A percentile compares a stretch with the other conserved stretches of the same genome.
These are phyloP conservation scores for Tachycineta bicolor DNA, from an alignment of 2,113 vertebrate genomes.

Conservation along the genomic window DNA sequence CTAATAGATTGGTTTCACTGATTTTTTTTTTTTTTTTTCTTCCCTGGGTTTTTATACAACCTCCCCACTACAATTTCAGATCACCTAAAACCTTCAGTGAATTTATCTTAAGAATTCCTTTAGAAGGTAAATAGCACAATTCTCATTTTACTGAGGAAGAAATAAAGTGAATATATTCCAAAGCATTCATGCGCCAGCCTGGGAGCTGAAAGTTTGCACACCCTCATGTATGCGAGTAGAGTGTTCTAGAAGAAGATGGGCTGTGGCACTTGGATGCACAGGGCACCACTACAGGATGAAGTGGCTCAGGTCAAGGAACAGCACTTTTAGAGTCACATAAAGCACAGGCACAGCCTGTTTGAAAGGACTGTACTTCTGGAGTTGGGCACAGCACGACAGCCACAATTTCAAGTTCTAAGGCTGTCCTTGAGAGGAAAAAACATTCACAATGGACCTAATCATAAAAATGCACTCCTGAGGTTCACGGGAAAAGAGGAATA, in stretches of 20 bases:
- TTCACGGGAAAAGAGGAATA: not conserved
- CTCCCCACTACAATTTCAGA: not conserved
- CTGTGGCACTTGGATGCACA: not conserved
- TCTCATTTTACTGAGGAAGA: not conserved
- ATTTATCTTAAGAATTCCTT: not conserved
- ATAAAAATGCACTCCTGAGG: not conserved
- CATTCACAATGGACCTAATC: not conserved
- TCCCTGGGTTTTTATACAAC: not conserved
- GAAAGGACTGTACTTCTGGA: not conserved
- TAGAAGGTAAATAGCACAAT: not conserved
- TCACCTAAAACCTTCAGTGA: not conserved
- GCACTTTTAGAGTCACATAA: not conserved
- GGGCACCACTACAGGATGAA: not conserved
- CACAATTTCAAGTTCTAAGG: not conserved
- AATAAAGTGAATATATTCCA: not conserved
- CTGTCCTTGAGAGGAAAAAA: not conserved
- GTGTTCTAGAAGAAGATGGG: not conserved
- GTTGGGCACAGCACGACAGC: accelerated
- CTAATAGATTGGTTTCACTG: conserved; percentile 19
- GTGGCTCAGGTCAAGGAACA: not conserved
- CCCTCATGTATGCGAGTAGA: accelerated
- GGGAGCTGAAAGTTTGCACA: not conserved
- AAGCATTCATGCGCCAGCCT: not conserved
- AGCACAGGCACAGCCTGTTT: accelerated
- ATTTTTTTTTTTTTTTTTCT: not conserved